Conservation (phyloP, 2,888 invertebrate species). For the Dromius quadrimaculatus region DNA sequence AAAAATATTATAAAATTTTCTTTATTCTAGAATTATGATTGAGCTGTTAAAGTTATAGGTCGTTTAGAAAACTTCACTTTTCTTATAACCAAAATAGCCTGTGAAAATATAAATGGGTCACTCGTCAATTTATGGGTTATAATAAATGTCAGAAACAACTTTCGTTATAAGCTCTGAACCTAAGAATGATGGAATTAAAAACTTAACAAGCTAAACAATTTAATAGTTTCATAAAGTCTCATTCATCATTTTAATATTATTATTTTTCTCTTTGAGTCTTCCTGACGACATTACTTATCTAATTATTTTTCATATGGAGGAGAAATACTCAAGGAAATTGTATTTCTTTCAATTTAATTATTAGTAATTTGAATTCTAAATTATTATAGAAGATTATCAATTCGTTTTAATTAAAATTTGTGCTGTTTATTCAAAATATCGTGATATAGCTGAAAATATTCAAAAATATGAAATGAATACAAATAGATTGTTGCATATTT, state of each 20-base stretch:
- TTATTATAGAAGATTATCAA: no score
- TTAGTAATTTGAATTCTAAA: no score
- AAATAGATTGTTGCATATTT: no score
- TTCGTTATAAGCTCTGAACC: slow-evolving; percentile 26
- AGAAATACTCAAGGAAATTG: no score
- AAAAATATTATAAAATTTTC: no score
- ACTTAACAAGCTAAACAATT: slow-evolving; percentile 39
- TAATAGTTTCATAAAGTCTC: slow-evolving; percentile 25
- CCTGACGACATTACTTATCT: slow-evolving; percentile 16
- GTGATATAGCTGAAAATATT: no score
- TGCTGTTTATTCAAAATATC: no score
- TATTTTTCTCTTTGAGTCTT: slow-evolving; percentile 2
- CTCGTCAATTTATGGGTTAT: slow-evolving; percentile 35
- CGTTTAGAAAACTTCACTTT: slow-evolving; percentile 18
- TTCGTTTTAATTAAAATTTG: no score
- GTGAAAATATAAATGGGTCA: slow-evolving; percentile 38
- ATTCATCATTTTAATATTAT: slow-evolving; percentile 32
- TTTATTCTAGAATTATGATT: no score
- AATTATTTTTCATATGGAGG: slow-evolving; percentile 12
- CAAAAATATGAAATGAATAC: no score
- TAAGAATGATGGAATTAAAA: slow-evolving; percentile 37
- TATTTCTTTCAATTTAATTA: no score
- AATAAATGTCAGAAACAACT: slow-evolving; percentile 38
- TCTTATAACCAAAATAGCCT: slow-evolving; percentile 24
- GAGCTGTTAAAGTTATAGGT: slow-evolving; percentile 16